Conservation (phyloP, 1,140 invertebrate genomes). For the Drosophila equinoxialis region DNA sequence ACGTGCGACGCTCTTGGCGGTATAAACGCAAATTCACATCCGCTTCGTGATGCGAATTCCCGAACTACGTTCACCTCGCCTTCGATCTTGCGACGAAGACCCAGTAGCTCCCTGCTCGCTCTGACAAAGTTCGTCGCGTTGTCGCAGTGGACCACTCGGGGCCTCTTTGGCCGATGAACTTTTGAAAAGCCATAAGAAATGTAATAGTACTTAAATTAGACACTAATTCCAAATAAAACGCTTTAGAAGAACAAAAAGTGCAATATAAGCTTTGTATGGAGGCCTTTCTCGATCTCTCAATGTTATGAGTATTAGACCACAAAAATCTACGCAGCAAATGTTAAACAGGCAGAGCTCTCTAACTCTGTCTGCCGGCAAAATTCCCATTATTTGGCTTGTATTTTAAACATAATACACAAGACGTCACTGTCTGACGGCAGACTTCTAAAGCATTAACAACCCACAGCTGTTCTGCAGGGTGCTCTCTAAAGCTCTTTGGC, state of each 20-base stretch:
- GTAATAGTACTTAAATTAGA: background rate
- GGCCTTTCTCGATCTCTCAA: background rate
- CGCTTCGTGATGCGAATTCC: conserved; percentile 3
- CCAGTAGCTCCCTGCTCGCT: background rate
- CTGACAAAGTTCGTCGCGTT: too few relatives aligned
- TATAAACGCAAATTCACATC: conserved; percentile 15
- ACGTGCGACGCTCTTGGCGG: conserved; percentile 5
- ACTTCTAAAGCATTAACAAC: too few relatives aligned
- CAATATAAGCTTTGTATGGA: background rate
- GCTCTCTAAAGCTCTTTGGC: too few relatives aligned
- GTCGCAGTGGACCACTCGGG: too few relatives aligned
- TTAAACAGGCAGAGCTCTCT: too few relatives aligned
- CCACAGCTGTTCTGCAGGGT: too few relatives aligned
- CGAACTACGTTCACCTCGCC: background rate
- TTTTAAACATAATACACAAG: too few relatives aligned
- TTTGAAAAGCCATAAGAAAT: conserved; percentile 4
- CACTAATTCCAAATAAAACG: background rate
- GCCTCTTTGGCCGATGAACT: background rate
- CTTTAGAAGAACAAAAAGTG: conserved; percentile 6
- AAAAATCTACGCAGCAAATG: conserved; percentile 13
- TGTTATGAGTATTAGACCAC: background rate
- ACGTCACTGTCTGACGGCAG: too few relatives aligned
- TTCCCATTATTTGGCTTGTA: too few relatives aligned
- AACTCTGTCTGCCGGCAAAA: too few relatives aligned
- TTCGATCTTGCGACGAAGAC: background rate